Percentiles rank a stretch among this genome's conserved stretches.
Evolutionary conservation across 2,888 invertebrate genomes (phyloP).

Genomic region (Capitulum mitella): DNA sequence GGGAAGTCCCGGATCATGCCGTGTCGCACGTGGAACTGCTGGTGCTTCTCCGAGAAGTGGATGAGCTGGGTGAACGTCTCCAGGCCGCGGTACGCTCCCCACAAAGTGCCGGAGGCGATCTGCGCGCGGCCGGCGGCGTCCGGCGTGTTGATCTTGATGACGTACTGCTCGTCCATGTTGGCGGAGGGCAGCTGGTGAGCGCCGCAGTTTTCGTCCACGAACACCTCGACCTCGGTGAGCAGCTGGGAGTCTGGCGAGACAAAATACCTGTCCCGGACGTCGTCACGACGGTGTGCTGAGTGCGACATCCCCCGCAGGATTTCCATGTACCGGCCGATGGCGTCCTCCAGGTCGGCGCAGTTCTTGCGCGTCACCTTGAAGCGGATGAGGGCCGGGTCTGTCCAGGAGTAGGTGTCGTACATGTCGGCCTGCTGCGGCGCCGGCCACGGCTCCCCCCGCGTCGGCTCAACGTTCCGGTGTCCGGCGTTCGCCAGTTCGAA

Average conservation of each 20-base stretch:
- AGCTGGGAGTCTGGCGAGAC: neutral
- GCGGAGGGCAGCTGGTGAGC: constrained; percentile 58
- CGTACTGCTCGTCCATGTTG: constrained; percentile 44
- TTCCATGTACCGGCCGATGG: constrained; percentile 28
- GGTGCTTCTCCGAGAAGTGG: constrained; percentile 48
- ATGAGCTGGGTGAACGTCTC: constrained; percentile 78
- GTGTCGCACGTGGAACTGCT: neutral
- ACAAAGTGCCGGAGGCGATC: constrained; percentile 52
- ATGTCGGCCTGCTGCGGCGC: constrained; percentile 29
- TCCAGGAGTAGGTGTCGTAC: neutral
- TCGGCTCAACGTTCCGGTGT: constrained; percentile 29
- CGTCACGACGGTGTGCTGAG: neutral
- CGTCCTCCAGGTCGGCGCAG: constrained; percentile 30
- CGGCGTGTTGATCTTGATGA: constrained; percentile 40
- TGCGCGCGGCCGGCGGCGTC: constrained; percentile 39
- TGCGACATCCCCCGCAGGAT: constrained; percentile 24
- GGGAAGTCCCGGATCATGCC: constrained; percentile 62
- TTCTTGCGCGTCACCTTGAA: constrained; percentile 27
- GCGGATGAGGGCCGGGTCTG: neutral
- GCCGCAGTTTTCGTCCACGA: constrained; percentile 50
- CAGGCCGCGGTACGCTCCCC: constrained; percentile 77
- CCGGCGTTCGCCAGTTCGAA: constrained; percentile 12
- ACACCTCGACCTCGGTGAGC: constrained; percentile 28
- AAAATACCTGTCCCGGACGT: too few species aligned
- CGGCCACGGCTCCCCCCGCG: constrained; percentile 34